Conservation (phyloP, 2,797 vertebrate genomes). For the Neostethus bicornis region DNA sequence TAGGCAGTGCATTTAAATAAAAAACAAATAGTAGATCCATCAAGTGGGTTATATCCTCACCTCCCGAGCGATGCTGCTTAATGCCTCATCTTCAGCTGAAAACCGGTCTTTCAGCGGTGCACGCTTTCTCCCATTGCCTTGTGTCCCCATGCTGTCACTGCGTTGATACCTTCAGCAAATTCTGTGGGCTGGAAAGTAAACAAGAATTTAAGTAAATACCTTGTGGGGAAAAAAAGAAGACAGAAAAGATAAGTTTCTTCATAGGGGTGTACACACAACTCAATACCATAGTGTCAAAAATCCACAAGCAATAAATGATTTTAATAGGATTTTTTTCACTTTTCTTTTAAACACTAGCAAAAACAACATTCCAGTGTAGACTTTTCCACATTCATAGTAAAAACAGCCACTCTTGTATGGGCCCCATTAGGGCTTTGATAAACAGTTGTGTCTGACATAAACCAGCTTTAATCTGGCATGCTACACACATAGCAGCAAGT, state of each 20-base stretch:
- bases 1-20: not conserved
- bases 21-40: not conserved
- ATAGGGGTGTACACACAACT: slow-evolving; percentile 17
- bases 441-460: slow-evolving; percentile 54
- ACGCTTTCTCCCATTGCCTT: slow-evolving; percentile 95
- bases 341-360: slow-evolving; percentile 4
- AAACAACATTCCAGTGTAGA: slow-evolving; percentile 20
- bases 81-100: slow-evolving; percentile 96
- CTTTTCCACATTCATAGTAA: slow-evolving; percentile 36
- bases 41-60: slow-evolving; percentile 74
- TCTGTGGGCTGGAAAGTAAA: slow-evolving; percentile 18
- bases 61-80: slow-evolving; percentile 97
- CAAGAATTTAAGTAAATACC: slow-evolving; percentile 26
- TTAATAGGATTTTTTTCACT: not conserved
- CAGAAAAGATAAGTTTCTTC: not conserved
- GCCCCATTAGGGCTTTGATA: slow-evolving; percentile 46
- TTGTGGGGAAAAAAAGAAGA: slow-evolving; percentile 19
- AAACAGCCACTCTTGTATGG: slow-evolving; percentile 46
- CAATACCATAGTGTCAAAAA: not conserved
- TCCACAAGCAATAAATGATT: not conserved
- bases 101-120: slow-evolving; percentile 96
- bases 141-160: slow-evolving; percentile 89
- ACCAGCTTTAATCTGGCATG: slow-evolving; percentile 52
- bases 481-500: slow-evolving; percentile 14
- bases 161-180: slow-evolving; percentile 40